These are phyloP conservation scores for Typhlomys cinereus DNA, from an alignment of 2,113 vertebrate genomes.

Conservation along the genomic window DNA sequence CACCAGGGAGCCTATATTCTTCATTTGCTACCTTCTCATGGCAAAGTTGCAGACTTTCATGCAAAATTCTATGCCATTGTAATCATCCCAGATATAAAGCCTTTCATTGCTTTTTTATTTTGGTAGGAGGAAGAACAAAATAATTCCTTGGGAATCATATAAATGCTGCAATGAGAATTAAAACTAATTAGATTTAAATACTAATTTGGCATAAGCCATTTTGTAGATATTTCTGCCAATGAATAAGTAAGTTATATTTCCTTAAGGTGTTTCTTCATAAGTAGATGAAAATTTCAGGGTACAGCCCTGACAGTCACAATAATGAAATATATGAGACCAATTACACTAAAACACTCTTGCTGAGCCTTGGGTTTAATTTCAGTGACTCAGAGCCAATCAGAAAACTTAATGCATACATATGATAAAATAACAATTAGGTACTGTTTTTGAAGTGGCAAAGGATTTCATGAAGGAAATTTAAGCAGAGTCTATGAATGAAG, in stretches of 20 bases:
- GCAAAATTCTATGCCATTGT: constrained; percentile 18
- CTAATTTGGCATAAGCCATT: constrained; percentile 62
- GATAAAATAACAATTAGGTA: neutral
- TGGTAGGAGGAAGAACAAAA: neutral
- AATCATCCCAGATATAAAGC: constrained; percentile 35
- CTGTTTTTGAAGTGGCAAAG: neutral
- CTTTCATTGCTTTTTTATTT: neutral
- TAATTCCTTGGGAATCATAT: constrained; percentile 51
- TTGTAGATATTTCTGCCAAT: constrained; percentile 69
- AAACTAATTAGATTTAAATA: too few species aligned
- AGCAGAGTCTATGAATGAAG: constrained; percentile 21
- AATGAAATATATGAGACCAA: constrained; percentile 59
- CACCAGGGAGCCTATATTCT: neutral
- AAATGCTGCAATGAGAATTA: constrained; percentile 65
- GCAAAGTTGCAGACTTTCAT: constrained; percentile 20
- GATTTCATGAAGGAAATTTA: neutral
- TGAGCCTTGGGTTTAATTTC: constrained; percentile 67
- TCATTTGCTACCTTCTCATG: too few species aligned
- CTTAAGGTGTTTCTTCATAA: constrained; percentile 69
- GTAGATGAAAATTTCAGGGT: constrained; percentile 65
- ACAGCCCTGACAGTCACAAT: constrained; percentile 48
- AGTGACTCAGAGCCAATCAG: constrained; percentile 17
- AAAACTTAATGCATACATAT: constrained; percentile 13
- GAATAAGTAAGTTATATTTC: constrained; percentile 75
- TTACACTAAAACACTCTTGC: constrained; percentile 40